Base-by-base conservation (phyloP, 2,888 invertebrate genomes). In the Xestia c-nigrum region DNA sequence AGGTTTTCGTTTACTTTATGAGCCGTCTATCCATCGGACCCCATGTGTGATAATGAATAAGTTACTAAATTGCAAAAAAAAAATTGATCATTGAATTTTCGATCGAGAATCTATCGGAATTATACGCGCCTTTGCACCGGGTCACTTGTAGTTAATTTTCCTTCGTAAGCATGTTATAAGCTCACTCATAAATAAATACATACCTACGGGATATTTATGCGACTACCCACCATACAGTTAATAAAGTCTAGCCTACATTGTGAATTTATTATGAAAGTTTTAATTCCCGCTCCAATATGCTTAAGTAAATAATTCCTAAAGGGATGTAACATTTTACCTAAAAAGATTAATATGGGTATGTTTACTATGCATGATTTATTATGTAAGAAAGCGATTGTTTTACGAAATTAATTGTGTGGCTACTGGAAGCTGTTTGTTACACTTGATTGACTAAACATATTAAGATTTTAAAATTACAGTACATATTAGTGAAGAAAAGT, bases 261-360 rank as follows among this genome's bases (percentile, higher is more conserved):
- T 87, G 79, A 87, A 87, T 87, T 87, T 88, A 87, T 88, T 85
- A 88, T 87, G 74, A 78, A 87, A 87, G 88, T 87, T 87, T 88
- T 84, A 88, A 87, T 84, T 85, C 88, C 76, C 61, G 70, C 74
- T 72, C 76, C 87, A 85, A 87, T 88, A 84, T 76, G 78, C 70
- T 81, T 87, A 84, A 84, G 87, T 87, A 88, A 88, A 88, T 87
- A 85, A 87, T 87, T 81, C 85, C 70, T 68, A 43, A 65, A 78
- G 82, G 81, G 79, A 72, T 75, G 76, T 77, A 76, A 78, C 71
- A 68, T 82, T 87, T 88, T 76, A 81, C 87, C 87, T 88, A 80
- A 85, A 87, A 88, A 87, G 87, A 88, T 87, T 88, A 87, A 85
- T 85, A 75, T 69, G 78, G 81, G 80, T 73, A 80, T 74, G 79